Evolutionary conservation across 2,113 vertebrate species (phyloP).

Genomic region (Percina caprodes): DNA sequence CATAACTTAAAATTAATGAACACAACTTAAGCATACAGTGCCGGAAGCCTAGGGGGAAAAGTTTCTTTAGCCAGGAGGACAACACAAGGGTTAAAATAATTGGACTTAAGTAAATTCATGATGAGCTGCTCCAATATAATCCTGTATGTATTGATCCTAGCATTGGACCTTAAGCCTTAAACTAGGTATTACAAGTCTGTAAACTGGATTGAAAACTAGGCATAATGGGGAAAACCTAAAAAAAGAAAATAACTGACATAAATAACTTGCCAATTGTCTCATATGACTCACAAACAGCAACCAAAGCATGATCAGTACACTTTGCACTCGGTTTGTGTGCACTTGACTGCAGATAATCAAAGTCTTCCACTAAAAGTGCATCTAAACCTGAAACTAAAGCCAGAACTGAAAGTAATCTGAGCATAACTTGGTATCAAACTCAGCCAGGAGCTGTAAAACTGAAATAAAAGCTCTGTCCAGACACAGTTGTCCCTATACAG

Average conservation of each 20-base stretch:
- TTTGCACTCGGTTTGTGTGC: background rate
- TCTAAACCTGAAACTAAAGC: background rate
- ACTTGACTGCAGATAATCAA: background rate
- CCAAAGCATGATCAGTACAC: background rate
- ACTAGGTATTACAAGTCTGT: background rate
- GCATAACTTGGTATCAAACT: background rate
- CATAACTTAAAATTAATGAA: no score
- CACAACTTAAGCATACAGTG: no score
- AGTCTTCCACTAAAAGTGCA: background rate
- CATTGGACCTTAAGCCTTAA: rapidly evolving
- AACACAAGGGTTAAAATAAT: no score
- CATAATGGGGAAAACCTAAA: background rate
- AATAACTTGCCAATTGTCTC: background rate
- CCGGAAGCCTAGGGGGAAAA: no score
- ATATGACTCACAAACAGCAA: background rate
- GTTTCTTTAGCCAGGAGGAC: no score
- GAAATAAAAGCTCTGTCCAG: background rate
- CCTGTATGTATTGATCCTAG: no score
- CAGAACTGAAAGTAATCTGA: background rate
- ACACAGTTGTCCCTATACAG: background rate
- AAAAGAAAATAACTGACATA: background rate
- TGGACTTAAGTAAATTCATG: no score
- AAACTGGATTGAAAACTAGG: no score
- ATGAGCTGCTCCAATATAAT: no score
- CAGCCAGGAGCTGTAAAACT: background rate